Evolutionary conservation across 2,113 vertebrate species (phyloP).

Genomic region (Varanus salvator): DNA sequence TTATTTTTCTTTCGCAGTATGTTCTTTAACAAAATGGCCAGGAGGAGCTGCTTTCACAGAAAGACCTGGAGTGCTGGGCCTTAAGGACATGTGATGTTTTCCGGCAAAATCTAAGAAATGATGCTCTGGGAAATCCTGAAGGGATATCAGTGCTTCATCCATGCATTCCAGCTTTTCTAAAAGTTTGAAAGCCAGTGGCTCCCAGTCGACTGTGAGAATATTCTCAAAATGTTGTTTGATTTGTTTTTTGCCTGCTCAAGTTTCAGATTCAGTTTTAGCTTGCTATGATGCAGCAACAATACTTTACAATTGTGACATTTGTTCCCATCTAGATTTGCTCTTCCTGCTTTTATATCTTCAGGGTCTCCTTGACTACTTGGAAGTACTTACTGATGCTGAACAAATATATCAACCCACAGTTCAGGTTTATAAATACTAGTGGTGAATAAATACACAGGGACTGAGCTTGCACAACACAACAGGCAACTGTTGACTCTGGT

Average conservation of each 20-base stretch:
- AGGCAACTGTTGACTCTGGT: no score
- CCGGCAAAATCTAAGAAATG: background rate
- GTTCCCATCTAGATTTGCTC: no score
- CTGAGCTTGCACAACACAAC: no score
- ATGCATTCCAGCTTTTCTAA: background rate
- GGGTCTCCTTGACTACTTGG: no score
- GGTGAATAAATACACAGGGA: no score
- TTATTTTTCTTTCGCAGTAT: constrained; percentile 7
- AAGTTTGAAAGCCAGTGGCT: background rate
- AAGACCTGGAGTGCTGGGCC: background rate
- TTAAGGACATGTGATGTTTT: background rate
- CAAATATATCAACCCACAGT: no score
- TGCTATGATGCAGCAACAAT: no score
- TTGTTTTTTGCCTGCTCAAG: background rate
- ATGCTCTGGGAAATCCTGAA: background rate
- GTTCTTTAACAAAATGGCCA: background rate
- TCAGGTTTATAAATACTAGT: no score
- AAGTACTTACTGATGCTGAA: no score
- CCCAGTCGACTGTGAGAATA: no score
- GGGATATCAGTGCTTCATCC: background rate
- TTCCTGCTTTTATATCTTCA: no score
- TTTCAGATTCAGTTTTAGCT: background rate
- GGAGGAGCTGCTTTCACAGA: background rate
- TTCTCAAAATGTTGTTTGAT: background rate
- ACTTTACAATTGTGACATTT: no score